Evolutionary conservation across 2,797 vertebrate genomes (phyloP).

Genomic region (Gymnodraco acuticeps): DNA sequence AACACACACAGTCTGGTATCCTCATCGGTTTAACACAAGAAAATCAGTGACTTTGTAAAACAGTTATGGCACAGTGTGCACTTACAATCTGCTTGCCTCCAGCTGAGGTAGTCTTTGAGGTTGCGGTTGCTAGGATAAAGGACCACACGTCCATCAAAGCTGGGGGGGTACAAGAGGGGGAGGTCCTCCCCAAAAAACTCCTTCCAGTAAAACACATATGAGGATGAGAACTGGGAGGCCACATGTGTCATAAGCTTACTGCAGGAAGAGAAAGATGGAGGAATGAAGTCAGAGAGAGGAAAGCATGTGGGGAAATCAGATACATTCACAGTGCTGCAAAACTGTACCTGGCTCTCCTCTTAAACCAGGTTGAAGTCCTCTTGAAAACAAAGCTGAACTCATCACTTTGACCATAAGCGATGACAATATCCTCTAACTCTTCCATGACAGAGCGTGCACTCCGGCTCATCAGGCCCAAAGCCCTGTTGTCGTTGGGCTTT

Average conservation of each 20-base stretch:
- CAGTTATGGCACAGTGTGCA: neutral
- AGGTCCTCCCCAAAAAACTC: constrained; percentile 94
- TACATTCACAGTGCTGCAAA: fast-evolving
- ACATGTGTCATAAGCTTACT: constrained; percentile 99
- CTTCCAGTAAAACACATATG: constrained; percentile 97
- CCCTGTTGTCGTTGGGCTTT: constrained; percentile 95
- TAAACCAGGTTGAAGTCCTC: constrained; percentile 93
- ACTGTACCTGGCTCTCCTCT: constrained; percentile 94
- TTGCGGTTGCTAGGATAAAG: constrained; percentile 95
- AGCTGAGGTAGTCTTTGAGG: constrained; percentile 96
- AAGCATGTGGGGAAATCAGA: neutral
- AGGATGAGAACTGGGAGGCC: constrained; percentile 96
- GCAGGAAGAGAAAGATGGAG: constrained; percentile 33
- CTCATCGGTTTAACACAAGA: neutral
- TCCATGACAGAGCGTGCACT: constrained; percentile 94
- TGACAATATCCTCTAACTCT: constrained; percentile 91
- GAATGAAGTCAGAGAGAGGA: neutral
- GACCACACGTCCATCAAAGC: constrained; percentile 96
- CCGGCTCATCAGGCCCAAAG: constrained; percentile 91
- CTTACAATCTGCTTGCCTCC: constrained; percentile 99
- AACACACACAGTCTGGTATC: neutral
- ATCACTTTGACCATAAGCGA: constrained; percentile 97
- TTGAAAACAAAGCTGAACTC: constrained; percentile 99
- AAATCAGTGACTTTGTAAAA: neutral
- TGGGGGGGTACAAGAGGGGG: constrained; percentile 92